Evolutionary conservation across 2,888 invertebrate genomes (phyloP).

Genomic region (Epinotia bilunana): DNA sequence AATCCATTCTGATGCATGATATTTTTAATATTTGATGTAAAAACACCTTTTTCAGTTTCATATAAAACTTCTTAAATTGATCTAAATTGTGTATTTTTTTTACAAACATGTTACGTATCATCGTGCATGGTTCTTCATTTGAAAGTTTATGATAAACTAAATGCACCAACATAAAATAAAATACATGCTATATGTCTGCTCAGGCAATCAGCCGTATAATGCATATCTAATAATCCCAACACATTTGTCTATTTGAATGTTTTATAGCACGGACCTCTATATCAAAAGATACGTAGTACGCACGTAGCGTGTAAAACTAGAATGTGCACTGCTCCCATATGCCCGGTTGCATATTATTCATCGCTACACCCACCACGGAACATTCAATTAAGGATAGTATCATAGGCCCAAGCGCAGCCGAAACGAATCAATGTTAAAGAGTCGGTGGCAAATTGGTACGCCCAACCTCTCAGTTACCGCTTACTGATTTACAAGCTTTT

Average conservation of each 20-base stretch:
- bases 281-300: background rate
- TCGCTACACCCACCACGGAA: conserved; percentile 45
- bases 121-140: too few species aligned
- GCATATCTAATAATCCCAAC: background rate
- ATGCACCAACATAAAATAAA: background rate
- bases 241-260: conserved; percentile 5
- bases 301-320: conserved; percentile 14
- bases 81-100: background rate
- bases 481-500: conserved; percentile 56
- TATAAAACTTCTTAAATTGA: background rate
- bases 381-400: conserved; percentile 56
- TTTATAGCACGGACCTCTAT: background rate
- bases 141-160: background rate
- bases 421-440: conserved; percentile 63
- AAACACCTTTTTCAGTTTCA: background rate
- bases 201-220: background rate
- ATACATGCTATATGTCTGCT: too few species aligned
- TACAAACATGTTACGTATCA: background rate
- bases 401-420: conserved; percentile 53
- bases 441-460: conserved; percentile 64
- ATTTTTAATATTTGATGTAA: background rate
- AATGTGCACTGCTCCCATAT: conserved; percentile 25
- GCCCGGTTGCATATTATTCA: conserved; percentile 36
- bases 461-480: conserved; percentile 50
- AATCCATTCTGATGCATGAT: background rate